Conservation (phyloP, 1,140 invertebrate species). For the Glossosoma conforme region DNA sequence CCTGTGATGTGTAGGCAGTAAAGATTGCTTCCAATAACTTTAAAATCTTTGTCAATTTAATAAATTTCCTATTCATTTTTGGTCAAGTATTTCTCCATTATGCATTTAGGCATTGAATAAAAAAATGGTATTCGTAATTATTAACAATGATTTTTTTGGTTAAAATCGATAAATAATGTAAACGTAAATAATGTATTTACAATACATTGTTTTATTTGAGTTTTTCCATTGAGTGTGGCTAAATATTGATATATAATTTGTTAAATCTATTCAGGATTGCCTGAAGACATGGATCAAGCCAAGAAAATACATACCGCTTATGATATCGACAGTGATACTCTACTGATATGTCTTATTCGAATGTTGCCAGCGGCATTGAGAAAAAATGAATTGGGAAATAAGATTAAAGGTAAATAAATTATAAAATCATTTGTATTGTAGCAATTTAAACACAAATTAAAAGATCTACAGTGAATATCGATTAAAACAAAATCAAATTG, state of each 20-base stretch:
- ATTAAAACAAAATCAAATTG: not conserved
- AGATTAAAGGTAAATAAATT: not conserved
- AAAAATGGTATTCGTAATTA: not conserved
- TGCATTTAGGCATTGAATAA: too few relatives aligned
- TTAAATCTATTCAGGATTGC: slow-evolving; percentile 17
- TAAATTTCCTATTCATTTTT: too few relatives aligned
- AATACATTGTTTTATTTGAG: not conserved
- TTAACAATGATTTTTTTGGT: not conserved
- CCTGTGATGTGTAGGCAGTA: not conserved
- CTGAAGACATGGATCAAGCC: slow-evolving; percentile 11
- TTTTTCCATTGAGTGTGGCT: not conserved
- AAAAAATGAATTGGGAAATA: slow-evolving; percentile 1
- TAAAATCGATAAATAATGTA: not conserved
- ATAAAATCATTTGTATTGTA: not conserved
- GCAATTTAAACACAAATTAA: not conserved
- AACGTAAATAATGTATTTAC: not conserved
- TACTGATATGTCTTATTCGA: slow-evolving; percentile 21
- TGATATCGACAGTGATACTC: slow-evolving; percentile 10
- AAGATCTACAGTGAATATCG: not conserved
- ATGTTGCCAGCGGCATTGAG: slow-evolving; percentile 14
- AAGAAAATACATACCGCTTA: slow-evolving; percentile 15
- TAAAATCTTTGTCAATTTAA: not conserved
- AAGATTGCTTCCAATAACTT: not conserved
- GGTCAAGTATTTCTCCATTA: too few relatives aligned
- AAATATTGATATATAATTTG: not conserved